A percentile compares a stretch with the other conserved stretches of the same genome.
Conservation (phyloP, 2,888 invertebrate species). For the Pammene aurita region DNA sequence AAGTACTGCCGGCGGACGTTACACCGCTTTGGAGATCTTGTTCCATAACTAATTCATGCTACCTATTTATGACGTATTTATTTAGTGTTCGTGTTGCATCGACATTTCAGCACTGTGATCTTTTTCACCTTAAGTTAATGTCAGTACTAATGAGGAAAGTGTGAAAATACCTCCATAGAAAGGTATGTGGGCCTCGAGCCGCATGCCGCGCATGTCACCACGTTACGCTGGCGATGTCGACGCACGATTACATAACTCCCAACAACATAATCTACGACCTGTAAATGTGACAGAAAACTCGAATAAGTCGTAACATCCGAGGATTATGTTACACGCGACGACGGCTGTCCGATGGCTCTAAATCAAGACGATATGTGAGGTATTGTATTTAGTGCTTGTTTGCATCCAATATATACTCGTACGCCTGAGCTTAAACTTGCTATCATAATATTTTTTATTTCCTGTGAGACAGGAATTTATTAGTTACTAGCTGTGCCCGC, state of each 20-base stretch:
- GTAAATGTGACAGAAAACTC: constrained; percentile 15
- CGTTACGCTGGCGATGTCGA: background rate
- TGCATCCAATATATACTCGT: background rate
- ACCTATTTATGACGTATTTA: too few species aligned
- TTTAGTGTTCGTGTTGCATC: too few species aligned
- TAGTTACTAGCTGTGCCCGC: too few species aligned
- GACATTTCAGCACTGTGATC: too few species aligned
- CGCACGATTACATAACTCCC: constrained; percentile 18
- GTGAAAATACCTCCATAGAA: constrained; percentile 5
- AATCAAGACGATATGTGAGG: constrained; percentile 6
- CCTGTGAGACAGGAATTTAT: too few species aligned
- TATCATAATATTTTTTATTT: too few species aligned
- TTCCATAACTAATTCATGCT: too few species aligned
- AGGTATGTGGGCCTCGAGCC: background rate
- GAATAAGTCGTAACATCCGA: constrained; percentile 11
- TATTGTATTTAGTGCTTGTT: background rate
- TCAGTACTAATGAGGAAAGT: background rate
- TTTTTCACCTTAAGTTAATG: too few species aligned
- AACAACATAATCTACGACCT: constrained; percentile 16
- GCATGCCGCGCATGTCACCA: constrained; percentile 2
- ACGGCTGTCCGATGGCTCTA: constrained; percentile 1
- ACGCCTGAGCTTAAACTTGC: too few species aligned
- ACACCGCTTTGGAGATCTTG: too few species aligned
- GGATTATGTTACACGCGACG: constrained; percentile 20
- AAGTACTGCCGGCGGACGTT: too few species aligned